Percentiles rank a stretch among this genome's conserved stretches.
Evolutionary conservation across 2,113 vertebrate genomes (phyloP).

Genomic region (Actinemys pallida): DNA sequence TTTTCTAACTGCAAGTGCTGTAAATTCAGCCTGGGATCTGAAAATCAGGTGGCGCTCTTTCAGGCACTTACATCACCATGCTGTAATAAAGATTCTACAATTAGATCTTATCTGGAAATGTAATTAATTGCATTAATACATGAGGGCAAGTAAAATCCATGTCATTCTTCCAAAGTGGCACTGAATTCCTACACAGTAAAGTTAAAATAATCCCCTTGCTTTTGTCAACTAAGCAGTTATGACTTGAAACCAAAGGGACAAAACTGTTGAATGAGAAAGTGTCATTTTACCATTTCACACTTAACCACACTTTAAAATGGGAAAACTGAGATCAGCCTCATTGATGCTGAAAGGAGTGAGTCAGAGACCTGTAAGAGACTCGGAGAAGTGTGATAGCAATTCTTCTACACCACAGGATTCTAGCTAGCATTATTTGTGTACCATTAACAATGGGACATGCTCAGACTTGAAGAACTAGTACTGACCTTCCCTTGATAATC

Average conservation of each 20-base stretch:
- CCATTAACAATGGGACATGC: conserved; percentile 52
- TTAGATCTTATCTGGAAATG: background rate
- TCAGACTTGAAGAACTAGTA: conserved; percentile 70
- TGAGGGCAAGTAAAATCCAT: background rate
- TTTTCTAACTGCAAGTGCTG: background rate
- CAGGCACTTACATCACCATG: background rate
- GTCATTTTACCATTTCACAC: background rate
- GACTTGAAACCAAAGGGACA: background rate
- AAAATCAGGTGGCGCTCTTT: background rate
- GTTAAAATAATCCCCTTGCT: background rate
- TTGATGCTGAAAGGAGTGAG: background rate
- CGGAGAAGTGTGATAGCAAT: conserved; percentile 19
- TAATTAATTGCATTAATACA: conserved; percentile 41
- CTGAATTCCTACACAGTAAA: background rate
- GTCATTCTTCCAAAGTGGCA: background rate
- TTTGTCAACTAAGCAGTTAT: background rate
- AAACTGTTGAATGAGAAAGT: background rate
- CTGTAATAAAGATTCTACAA: conserved; percentile 25
- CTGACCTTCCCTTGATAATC: conserved; percentile 74
- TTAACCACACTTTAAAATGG: background rate
- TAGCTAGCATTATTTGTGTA: conserved; percentile 54
- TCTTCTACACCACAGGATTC: conserved; percentile 62
- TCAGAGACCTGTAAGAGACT: conserved; percentile 4
- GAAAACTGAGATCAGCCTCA: conserved; percentile 25
- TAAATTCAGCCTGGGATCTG: background rate